Conservation (phyloP, 2,888 invertebrate genomes). For the Temnothorax rugatulus region DNA sequence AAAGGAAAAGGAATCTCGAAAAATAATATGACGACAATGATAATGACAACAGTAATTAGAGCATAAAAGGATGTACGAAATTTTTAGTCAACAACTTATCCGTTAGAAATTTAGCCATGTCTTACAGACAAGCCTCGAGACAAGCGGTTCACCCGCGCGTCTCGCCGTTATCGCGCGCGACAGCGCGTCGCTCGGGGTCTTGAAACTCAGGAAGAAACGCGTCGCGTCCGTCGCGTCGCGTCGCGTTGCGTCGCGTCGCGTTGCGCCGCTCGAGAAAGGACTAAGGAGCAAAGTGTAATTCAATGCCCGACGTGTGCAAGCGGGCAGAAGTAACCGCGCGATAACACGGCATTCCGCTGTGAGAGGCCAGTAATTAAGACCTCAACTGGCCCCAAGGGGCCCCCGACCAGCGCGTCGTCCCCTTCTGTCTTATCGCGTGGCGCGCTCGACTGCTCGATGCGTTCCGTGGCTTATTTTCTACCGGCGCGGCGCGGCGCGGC, state of each 20-base stretch:
- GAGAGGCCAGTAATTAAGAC: constrained; percentile 82
- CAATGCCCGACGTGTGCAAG: constrained; percentile 67
- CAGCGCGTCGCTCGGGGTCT: constrained; percentile 21
- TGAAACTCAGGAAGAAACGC: constrained; percentile 24
- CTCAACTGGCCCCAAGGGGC: constrained; percentile 78
- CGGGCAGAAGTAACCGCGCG: constrained; percentile 68
- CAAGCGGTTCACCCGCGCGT: not conserved
- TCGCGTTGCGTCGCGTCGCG: constrained; percentile 6
- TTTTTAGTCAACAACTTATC: not conserved
- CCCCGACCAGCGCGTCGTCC: constrained; percentile 49
- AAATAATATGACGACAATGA: not conserved
- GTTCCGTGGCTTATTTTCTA: constrained; percentile 65
- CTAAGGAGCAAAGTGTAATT: constrained; percentile 72
- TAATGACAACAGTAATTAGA: not conserved
- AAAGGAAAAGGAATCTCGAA: not conserved
- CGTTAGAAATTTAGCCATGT: not conserved
- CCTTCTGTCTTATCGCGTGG: constrained; percentile 72
- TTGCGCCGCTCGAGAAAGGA: constrained; percentile 5
- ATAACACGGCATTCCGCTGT: constrained; percentile 73
- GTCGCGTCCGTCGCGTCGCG: constrained; percentile 2
- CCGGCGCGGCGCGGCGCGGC: not conserved
- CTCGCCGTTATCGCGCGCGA: constrained; percentile 17
- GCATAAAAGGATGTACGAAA: not conserved
- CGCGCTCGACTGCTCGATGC: constrained; percentile 63
- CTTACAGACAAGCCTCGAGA: not conserved